Conservation (phyloP, 2,797 vertebrate genomes). For the Silurus lanzhouensis region DNA sequence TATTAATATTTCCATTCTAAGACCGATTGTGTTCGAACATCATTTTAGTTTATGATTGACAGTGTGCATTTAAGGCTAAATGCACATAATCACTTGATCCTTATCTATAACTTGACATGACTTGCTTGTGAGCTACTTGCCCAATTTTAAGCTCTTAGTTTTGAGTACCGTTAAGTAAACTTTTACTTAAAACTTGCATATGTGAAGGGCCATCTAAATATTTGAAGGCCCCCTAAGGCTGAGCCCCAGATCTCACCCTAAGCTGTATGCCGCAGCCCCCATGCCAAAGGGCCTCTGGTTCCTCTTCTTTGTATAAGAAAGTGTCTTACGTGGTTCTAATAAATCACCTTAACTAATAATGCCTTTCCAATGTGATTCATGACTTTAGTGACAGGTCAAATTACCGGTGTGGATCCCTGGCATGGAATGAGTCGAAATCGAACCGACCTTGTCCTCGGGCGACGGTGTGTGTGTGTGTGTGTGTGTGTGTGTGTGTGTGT, state of each 20-base stretch:
- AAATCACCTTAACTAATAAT: constrained; percentile 78
- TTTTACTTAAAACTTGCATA: constrained; percentile 16
- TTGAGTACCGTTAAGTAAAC: background rate
- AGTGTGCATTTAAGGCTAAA: constrained; percentile 4
- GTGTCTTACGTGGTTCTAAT: constrained; percentile 73
- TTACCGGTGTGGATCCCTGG: constrained; percentile 80
- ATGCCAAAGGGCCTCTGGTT: constrained; percentile 57
- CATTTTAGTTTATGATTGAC: background rate
- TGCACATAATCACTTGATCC: constrained; percentile 19
- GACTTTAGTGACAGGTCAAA: constrained; percentile 77
- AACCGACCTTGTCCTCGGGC: constrained; percentile 66
- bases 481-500: background rate
- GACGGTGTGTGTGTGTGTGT: background rate
- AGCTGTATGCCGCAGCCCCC: constrained; percentile 31
- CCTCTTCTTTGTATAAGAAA: constrained; percentile 66
- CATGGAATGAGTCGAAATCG: constrained; percentile 71
- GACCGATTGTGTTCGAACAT: constrained; percentile 4
- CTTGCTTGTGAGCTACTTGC: constrained; percentile 17
- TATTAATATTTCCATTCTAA: background rate
- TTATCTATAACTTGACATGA: constrained; percentile 21
- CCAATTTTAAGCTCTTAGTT: background rate
- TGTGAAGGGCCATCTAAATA: background rate
- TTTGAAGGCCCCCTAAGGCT: background rate
- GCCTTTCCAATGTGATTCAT: constrained; percentile 79
- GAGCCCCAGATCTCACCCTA: constrained; percentile 19